Base-by-base conservation (phyloP, 2,113 vertebrate genomes). In the Lophius piscatorius region DNA sequence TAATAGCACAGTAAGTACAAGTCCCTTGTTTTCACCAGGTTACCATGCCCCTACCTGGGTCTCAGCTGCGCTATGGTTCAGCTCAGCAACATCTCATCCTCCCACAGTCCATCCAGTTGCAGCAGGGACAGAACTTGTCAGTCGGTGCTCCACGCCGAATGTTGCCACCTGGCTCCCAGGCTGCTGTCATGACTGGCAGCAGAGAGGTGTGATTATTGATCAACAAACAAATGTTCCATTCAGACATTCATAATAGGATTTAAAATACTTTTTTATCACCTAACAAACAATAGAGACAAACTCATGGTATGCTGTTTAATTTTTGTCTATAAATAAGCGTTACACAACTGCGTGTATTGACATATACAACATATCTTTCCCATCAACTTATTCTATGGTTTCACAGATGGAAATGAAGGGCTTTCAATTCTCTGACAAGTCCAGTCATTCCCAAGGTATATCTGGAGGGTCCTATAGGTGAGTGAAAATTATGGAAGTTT, bases 381-480 rank as follows among this genome's bases (percentile, higher is more conserved):
- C 18, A 2, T 55, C 28, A 16, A 17, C 4, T 5, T 38, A 5
- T 33, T 67, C 3, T 57, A 63, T 97, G 95, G 91, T 91, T 34
- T 94, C 96, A 45, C 97, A 97, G 73, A 93, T 98, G 94, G 97
- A 99, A 87, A 94, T 98, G 90, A 99, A 98, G 89, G 94, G 94
- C 40, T 99, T 98, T 88, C 96, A 97, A 88, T 99, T 96, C 73
- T 78, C 95, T 4, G 97, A 99, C 36, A 99, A 99, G 87, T 91
- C 93, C 81, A 95, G 42, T 77, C 93, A 97, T 80, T 93, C 95
- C 9, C 88, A 83, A 23, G 89, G 91, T n/a, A 80, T 93, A 17
- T 81, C 95, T 0, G 94, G 90, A 73, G 91, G 94, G 42, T 84
- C 94, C 0, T 98, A 96, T 90, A 98, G 97, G 97, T 98, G 80